Evolutionary conservation across 1,140 invertebrate species (phyloP).

Genomic region (Microvelia longipes): DNA sequence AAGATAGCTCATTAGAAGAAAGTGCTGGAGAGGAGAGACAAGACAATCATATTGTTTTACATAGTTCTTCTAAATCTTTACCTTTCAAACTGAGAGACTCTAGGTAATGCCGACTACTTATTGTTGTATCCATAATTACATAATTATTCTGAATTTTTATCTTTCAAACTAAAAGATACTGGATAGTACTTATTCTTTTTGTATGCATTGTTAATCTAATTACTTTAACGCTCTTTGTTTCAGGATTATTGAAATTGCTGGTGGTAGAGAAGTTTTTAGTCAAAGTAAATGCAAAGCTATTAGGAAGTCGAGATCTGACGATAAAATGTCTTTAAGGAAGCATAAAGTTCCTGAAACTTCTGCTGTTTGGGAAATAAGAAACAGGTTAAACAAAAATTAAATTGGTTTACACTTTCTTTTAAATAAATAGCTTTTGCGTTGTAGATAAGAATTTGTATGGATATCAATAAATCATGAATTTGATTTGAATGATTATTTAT

Average conservation of each 20-base stretch:
- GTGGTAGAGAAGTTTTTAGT: constrained; percentile 69
- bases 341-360: constrained; percentile 38
- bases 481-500: too few relatives aligned
- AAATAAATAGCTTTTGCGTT: too few relatives aligned
- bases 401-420: too few relatives aligned
- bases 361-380: constrained; percentile 44
- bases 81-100: constrained; percentile 36
- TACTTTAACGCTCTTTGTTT: too few relatives aligned
- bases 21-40: constrained; percentile 28
- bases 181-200: too few relatives aligned
- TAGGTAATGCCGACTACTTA: constrained; percentile 27
- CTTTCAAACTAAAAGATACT: not conserved
- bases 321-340: constrained; percentile 35
- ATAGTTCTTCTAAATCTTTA: constrained; percentile 23
- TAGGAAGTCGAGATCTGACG: constrained; percentile 39
- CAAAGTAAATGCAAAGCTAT: constrained; percentile 64
- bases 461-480: too few relatives aligned
- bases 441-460: too few relatives aligned
- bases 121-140: constrained; percentile 1
- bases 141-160: not conserved
- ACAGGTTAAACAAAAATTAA: too few relatives aligned
- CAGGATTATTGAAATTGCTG: constrained; percentile 77
- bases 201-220: too few relatives aligned
- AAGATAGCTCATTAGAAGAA: constrained; percentile 25
- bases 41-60: constrained; percentile 20